A percentile compares a stretch with the other conserved stretches of the same genome.
These are phyloP conservation scores for Neotoxoptera formosana DNA, from an alignment of 1,140 invertebrate genomes.

Conservation along the genomic window DNA sequence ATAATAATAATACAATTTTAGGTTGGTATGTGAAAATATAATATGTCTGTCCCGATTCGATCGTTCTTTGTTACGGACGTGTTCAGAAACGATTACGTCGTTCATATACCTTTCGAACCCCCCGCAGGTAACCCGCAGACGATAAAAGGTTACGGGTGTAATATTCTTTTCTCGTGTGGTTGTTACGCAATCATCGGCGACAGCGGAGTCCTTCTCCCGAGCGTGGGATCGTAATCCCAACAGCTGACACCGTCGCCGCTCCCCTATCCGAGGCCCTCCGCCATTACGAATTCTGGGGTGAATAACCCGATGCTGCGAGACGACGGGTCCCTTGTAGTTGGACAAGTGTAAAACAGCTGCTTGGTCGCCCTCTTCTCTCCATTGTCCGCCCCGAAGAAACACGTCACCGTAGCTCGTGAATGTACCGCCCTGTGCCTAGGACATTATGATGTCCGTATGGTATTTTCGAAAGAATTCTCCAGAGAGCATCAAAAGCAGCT, in stretches of 20 bases:
- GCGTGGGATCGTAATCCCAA: slow-evolving; percentile 49
- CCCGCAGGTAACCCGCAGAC: slow-evolving; percentile 20
- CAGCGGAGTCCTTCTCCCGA: neutral
- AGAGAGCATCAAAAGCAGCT: neutral
- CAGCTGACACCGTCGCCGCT: slow-evolving; percentile 37
- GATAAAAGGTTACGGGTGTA: slow-evolving; percentile 13
- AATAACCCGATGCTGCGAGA: slow-evolving; percentile 48
- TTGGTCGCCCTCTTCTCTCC: neutral
- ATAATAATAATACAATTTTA: neutral
- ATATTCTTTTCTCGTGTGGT: neutral
- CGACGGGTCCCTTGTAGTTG: slow-evolving; percentile 20
- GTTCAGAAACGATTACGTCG: neutral
- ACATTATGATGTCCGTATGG: neutral
- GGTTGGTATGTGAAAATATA: neutral
- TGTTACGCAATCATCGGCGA: neutral
- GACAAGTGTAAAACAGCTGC: slow-evolving; percentile 57
- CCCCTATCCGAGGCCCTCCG: slow-evolving; percentile 30
- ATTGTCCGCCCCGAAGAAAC: slow-evolving; percentile 2
- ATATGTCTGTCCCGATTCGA: neutral
- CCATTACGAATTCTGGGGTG: slow-evolving; percentile 49
- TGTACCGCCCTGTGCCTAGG: neutral
- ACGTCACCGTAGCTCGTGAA: neutral
- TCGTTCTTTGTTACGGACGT: slow-evolving; percentile 9
- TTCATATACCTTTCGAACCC: slow-evolving; percentile 16
- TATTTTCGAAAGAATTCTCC: neutral